Evolutionary conservation across 2,888 invertebrate genomes (phyloP).

Genomic region (Oscheius sp.): DNA sequence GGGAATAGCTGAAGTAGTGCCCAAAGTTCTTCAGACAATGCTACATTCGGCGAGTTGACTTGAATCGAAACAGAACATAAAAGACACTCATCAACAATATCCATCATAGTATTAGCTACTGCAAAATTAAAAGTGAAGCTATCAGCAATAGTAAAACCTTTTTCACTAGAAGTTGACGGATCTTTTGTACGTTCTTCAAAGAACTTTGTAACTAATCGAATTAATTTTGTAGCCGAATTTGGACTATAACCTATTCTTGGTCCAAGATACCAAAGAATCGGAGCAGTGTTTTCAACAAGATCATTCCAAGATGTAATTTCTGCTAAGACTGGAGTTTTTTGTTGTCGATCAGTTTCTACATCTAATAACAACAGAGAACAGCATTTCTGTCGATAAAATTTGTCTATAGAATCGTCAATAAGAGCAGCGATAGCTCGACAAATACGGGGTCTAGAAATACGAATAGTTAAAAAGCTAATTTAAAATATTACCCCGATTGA

Average conservation of each 20-base stretch:
- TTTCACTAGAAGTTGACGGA: constrained; percentile 38
- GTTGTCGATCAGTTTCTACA: neutral
- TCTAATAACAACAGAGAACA: neutral
- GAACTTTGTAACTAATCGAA: constrained; percentile 75
- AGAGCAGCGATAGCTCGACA: constrained; percentile 55
- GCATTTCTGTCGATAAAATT: constrained; percentile 50
- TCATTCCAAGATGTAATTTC: constrained; percentile 49
- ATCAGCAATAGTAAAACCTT: constrained; percentile 23
- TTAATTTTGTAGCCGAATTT: constrained; percentile 87
- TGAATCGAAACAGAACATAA: constrained; percentile 89
- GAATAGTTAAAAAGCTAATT: neutral
- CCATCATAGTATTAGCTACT: constrained; percentile 56
- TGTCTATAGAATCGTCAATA: constrained; percentile 53
- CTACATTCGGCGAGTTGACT: constrained; percentile 91
- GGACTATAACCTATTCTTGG: constrained; percentile 48
- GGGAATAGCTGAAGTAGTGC: constrained; percentile 76
- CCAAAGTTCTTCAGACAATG: constrained; percentile 95
- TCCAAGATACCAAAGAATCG: constrained; percentile 48
- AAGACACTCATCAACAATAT: constrained; percentile 80
- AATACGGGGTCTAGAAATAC: constrained; percentile 49
- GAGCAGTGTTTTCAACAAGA: constrained; percentile 38
- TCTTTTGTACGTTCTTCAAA: constrained; percentile 65
- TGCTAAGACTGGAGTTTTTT: neutral
- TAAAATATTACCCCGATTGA: constrained; percentile 42
- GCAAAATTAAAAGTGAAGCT: constrained; percentile 17